A percentile compares a stretch with the other conserved stretches of the same genome.
Evolutionary conservation across 2,797 vertebrate species (phyloP).

Genomic region (Poecilia velifera): DNA sequence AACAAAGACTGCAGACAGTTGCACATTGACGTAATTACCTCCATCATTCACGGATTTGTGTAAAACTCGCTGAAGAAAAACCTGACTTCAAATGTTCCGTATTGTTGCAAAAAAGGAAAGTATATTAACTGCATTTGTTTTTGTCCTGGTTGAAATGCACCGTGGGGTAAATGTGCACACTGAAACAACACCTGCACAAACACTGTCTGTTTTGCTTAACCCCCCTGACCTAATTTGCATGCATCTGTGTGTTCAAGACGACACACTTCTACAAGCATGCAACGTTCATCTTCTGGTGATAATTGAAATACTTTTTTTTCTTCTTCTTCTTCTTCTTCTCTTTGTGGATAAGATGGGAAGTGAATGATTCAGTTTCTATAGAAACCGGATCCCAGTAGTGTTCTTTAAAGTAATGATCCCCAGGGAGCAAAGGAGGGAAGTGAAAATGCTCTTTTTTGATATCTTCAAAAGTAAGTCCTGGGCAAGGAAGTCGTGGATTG

Average conservation of each 20-base stretch:
- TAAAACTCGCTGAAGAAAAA: not conserved
- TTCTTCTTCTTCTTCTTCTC: slow-evolving; percentile 1
- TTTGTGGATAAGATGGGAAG: slow-evolving; percentile 32
- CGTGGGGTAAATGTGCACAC: not conserved
- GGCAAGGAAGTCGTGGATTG: slow-evolving; percentile 9
- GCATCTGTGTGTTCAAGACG: slow-evolving; percentile 12
- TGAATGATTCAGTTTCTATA: slow-evolving; percentile 62
- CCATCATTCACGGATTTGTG: not conserved
- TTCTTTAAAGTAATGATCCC: slow-evolving; percentile 54
- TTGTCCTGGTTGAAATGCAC: slow-evolving; percentile 8
- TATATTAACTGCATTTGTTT: not conserved
- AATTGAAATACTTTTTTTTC: slow-evolving; percentile 44
- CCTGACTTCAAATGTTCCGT: not conserved
- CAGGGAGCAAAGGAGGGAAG: slow-evolving; percentile 31
- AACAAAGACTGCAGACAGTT: not conserved
- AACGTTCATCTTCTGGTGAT: slow-evolving; percentile 32
- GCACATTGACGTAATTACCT: not conserved
- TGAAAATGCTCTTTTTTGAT: slow-evolving; percentile 47
- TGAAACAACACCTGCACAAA: not conserved
- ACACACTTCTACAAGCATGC: slow-evolving; percentile 5
- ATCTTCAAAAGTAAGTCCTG: slow-evolving; percentile 34
- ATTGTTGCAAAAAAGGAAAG: not conserved
- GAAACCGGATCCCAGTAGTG: slow-evolving; percentile 52
- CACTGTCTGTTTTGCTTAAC: slow-evolving; percentile 9
- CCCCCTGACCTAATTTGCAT: slow-evolving; percentile 18